phyloP scores from a whole-genome alignment of 1,140 invertebrate genomes.

The Macrocentrus cingulum region DNA sequence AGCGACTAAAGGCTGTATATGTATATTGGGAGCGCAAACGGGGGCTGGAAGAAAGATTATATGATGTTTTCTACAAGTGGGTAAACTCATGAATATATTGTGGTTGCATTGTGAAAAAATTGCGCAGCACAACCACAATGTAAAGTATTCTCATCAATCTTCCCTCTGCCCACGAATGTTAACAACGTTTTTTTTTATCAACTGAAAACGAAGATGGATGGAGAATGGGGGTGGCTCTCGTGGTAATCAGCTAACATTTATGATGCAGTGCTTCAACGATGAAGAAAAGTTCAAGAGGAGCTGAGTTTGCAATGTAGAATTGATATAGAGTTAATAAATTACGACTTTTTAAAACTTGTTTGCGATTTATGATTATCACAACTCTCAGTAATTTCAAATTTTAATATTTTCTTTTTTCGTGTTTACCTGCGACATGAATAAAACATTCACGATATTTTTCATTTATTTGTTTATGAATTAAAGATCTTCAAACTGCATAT shows the following conservation, averaged over 20 bases:
- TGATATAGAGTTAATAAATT: no score
- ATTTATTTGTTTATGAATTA: no score
- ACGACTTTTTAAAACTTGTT: no score
- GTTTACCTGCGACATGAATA: no score
- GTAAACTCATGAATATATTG: slow-evolving; percentile 23
- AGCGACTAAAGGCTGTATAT: background rate
- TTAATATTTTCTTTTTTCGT: no score
- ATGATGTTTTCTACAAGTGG: background rate
- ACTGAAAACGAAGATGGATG: slow-evolving; percentile 35
- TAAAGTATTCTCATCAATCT: slow-evolving; percentile 30
- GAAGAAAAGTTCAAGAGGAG: background rate
- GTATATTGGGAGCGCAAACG: background rate
- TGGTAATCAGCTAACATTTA: slow-evolving; percentile 5
- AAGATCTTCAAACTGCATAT: no score
- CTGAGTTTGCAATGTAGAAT: background rate
- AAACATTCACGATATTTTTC: no score
- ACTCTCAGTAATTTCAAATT: no score
- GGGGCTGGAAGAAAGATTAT: slow-evolving; percentile 1
- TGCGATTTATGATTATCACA: no score
- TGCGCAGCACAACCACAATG: background rate
- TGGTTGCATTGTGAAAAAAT: slow-evolving; percentile 11
- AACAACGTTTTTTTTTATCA: slow-evolving; percentile 28
- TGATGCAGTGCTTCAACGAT: background rate
- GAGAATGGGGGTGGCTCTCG: background rate
- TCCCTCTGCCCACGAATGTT: background rate